Conservation (phyloP, 2,888 invertebrate genomes). For the Drosophila nigricruria region DNA sequence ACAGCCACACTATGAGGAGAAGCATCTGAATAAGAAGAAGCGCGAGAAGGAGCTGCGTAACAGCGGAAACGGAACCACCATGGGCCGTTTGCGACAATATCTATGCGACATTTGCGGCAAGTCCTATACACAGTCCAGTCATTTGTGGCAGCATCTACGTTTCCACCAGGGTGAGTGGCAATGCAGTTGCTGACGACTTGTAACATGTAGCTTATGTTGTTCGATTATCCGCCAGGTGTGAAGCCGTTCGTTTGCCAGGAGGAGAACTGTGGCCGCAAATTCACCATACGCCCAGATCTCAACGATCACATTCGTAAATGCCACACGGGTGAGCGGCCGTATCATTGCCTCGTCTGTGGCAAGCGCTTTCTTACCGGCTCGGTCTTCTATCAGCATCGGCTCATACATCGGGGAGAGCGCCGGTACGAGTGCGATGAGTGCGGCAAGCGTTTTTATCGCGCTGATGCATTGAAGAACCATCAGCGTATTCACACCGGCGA, state of each 20-base stretch:
- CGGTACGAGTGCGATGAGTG: constrained; percentile 89
- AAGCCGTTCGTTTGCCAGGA: constrained; percentile 88
- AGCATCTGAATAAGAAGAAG: constrained; percentile 86
- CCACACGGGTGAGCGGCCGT: constrained; percentile 88
- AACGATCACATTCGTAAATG: constrained; percentile 89
- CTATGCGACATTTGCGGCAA: constrained; percentile 88
- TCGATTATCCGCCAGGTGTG: constrained; percentile 85
- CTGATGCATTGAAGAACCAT: constrained; percentile 88
- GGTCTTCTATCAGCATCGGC: constrained; percentile 88
- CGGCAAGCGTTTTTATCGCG: constrained; percentile 88
- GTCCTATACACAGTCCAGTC: constrained; percentile 88
- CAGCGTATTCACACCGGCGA: constrained; percentile 88
- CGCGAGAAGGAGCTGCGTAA: constrained; percentile 81
- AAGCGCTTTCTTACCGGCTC: constrained; percentile 88
- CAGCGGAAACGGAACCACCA: constrained; percentile 25
- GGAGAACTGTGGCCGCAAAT: constrained; percentile 87
- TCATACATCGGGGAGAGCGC: constrained; percentile 88
- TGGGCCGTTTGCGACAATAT: constrained; percentile 85
- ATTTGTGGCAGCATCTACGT: constrained; percentile 89
- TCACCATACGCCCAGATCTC: constrained; percentile 88
- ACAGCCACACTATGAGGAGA: constrained; percentile 87
- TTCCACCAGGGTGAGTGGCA: constrained; percentile 87
- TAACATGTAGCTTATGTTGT: not conserved
- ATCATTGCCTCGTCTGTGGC: constrained; percentile 87
- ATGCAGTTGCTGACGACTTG: not conserved